Percentiles rank a stretch among this genome's conserved stretches.
phyloP scores from a whole-genome alignment of 1,140 invertebrate species.

The Hyphantria cunea region DNA sequence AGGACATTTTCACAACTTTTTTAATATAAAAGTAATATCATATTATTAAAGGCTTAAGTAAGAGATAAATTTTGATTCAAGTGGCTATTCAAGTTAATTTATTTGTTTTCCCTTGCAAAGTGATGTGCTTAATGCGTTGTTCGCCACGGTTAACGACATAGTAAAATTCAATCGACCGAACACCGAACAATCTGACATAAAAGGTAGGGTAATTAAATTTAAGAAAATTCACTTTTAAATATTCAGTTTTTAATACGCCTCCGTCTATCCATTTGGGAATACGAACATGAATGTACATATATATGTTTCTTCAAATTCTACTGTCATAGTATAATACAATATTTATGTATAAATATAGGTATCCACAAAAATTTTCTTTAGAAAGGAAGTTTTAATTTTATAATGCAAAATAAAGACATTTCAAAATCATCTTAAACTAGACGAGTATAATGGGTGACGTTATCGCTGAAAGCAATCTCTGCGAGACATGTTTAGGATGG shows the following conservation, averaged over 20 bases:
- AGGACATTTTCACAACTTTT: constrained; percentile 46
- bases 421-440: no score
- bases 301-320: no score
- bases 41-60: constrained; percentile 49
- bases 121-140: constrained; percentile 53
- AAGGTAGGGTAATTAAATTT: constrained; percentile 29
- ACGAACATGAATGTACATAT: no score
- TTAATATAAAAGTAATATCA: constrained; percentile 50
- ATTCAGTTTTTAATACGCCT: neutral
- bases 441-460: no score
- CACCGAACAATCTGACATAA: constrained; percentile 7
- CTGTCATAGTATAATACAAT: no score
- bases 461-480: no score
- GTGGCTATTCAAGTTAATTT: constrained; percentile 58
- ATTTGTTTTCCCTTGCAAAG: constrained; percentile 60
- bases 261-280: neutral
- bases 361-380: no score
- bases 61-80: constrained; percentile 53
- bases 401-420: no score
- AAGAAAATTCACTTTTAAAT: constrained; percentile 5
- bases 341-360: no score
- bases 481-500: no score
- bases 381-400: no score
- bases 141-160: constrained; percentile 43
- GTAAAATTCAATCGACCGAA: constrained; percentile 40